phyloP scores from a whole-genome alignment of 2,113 vertebrate genomes.

The Ardeotis arabs region DNA sequence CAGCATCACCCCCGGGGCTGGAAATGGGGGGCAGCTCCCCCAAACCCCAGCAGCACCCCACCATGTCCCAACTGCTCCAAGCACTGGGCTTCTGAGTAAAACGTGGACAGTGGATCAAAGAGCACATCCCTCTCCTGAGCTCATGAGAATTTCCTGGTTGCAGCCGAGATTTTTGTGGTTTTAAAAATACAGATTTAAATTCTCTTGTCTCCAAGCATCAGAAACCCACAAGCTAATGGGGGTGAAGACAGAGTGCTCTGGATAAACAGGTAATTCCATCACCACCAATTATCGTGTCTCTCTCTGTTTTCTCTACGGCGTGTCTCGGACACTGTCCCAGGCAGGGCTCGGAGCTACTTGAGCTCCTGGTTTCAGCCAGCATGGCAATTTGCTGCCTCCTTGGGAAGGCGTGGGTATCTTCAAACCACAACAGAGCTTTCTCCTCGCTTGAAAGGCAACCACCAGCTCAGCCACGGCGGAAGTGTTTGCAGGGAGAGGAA shows the following conservation, averaged over 20 bases:
- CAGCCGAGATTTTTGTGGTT: background rate
- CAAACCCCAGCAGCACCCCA: background rate
- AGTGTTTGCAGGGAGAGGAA: constrained; percentile 1
- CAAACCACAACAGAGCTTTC: constrained; percentile 23
- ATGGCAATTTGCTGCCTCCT: constrained; percentile 16
- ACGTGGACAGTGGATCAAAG: background rate
- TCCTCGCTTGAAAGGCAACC: constrained; percentile 19
- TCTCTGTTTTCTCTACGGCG: background rate
- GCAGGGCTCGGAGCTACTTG: background rate
- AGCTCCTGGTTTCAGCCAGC: constrained; percentile 6
- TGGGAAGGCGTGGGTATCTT: background rate
- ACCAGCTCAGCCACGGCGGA: background rate
- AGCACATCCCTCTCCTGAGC: background rate
- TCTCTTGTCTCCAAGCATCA: background rate
- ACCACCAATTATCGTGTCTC: background rate
- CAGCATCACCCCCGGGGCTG: background rate
- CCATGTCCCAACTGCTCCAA: background rate
- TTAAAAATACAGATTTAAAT: background rate
- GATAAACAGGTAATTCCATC: background rate
- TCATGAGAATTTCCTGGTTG: background rate
- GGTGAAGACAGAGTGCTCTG: background rate
- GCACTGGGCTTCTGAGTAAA: too few relatives aligned
- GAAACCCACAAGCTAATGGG: background rate
- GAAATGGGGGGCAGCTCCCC: background rate
- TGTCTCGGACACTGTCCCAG: constrained; percentile 31